phyloP scores from a whole-genome alignment of 2,797 vertebrate species.

The Synaphobranchus kaupii region DNA sequence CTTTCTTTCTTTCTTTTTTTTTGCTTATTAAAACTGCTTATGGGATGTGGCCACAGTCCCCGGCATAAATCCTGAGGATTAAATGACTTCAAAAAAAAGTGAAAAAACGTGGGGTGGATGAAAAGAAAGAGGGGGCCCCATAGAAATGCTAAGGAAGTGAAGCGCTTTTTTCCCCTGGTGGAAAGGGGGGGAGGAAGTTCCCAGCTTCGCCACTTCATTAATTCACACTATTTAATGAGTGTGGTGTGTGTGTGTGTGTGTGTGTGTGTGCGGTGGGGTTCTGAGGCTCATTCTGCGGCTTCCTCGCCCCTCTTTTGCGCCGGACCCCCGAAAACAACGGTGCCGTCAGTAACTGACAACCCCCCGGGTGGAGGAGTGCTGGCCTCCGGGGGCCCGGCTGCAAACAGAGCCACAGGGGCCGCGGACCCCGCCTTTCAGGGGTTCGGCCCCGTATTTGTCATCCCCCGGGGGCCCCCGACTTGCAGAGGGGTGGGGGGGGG shows the following conservation, averaged over 20 bases:
- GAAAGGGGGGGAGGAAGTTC: conserved; percentile 72
- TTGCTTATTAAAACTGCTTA: conserved; percentile 64
- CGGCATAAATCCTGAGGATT: conserved; percentile 71
- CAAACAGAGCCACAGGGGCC: conserved; percentile 71
- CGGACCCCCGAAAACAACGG: conserved; percentile 63
- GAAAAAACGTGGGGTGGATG: conserved; percentile 66
- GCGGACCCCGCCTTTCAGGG: conserved; percentile 65
- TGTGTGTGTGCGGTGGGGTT: not conserved
- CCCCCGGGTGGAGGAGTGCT: conserved; percentile 68
- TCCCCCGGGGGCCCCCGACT: conserved; percentile 54
- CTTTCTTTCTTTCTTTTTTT: conserved; percentile 44
- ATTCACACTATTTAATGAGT: conserved; percentile 80
- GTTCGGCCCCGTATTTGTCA: conserved; percentile 74
- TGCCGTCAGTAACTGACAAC: conserved; percentile 73
- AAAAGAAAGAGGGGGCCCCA: conserved; percentile 71
- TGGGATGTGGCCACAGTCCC: conserved; percentile 68
- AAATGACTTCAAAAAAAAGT: conserved; percentile 66
- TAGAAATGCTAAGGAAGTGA: conserved; percentile 76
- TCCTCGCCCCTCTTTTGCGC: conserved; percentile 69
- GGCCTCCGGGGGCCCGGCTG: conserved; percentile 67
- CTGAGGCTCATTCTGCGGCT: conserved; percentile 39
- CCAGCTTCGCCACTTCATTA: conserved; percentile 81
- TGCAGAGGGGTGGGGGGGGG: conserved; percentile 53
- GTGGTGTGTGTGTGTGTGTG: conserved; percentile 55
- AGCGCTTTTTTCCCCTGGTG: conserved; percentile 60